These are phyloP conservation scores for Bufo gargarizans DNA, from an alignment of 2,113 vertebrate species.

Conservation along the genomic window DNA sequence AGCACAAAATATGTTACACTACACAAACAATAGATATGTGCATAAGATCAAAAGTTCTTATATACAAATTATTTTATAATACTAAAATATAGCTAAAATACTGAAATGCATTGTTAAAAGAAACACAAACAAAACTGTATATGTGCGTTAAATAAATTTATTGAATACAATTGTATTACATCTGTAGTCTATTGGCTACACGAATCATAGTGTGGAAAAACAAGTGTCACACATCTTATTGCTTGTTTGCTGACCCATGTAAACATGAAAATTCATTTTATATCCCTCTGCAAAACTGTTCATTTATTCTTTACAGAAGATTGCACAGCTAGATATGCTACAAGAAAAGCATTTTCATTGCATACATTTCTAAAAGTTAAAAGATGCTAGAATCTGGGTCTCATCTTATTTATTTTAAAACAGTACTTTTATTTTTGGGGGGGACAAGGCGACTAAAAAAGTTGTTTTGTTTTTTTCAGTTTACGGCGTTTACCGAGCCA, in stretches of 20 bases:
- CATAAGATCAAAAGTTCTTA: background rate
- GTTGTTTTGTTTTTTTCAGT: too few relatives aligned
- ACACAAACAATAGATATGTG: background rate
- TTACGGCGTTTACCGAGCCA: too few relatives aligned
- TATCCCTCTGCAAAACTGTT: background rate
- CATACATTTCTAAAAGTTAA: background rate
- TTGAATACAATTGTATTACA: background rate
- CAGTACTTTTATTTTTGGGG: background rate
- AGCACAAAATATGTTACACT: background rate
- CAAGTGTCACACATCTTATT: background rate
- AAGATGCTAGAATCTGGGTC: background rate
- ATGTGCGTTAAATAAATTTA: background rate
- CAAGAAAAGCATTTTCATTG: background rate
- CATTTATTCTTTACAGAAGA: background rate
- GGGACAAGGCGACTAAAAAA: too few relatives aligned
- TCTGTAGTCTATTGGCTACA: background rate
- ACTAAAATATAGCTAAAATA: background rate
- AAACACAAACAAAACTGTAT: background rate
- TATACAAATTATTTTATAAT: background rate
- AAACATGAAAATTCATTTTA: background rate
- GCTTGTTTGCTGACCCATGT: background rate
- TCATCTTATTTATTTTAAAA: background rate
- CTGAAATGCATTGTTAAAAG: background rate
- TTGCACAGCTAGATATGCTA: background rate
- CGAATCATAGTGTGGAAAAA: background rate